Percentiles rank a stretch among this genome's conserved stretches.
These are phyloP conservation scores for Pteronura brasiliensis DNA, from an alignment of 2,113 vertebrate species.

Conservation along the genomic window DNA sequence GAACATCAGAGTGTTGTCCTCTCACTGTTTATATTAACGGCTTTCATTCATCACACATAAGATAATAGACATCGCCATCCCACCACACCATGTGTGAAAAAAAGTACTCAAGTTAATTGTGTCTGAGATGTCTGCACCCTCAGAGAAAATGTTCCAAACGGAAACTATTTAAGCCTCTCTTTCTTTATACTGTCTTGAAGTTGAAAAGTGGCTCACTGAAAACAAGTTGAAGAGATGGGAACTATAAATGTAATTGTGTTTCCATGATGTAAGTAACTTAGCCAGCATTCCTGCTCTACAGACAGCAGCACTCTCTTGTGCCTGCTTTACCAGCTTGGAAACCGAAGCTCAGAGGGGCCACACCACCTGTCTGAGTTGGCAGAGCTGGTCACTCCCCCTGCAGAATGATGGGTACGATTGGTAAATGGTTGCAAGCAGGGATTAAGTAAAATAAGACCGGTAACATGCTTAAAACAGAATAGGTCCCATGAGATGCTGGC, in stretches of 20 bases:
- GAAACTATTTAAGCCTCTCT: neutral
- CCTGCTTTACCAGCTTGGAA: neutral
- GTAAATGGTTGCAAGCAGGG: no score
- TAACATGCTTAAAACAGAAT: neutral
- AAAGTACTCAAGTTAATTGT: neutral
- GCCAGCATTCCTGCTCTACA: accelerated
- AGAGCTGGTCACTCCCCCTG: neutral
- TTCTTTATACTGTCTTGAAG: neutral
- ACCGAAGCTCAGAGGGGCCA: neutral
- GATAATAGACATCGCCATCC: neutral
- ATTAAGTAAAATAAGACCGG: neutral
- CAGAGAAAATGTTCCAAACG: neutral
- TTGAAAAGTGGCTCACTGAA: neutral
- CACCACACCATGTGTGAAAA: neutral
- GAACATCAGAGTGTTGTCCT: conserved; percentile 63
- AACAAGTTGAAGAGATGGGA: neutral
- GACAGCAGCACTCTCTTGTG: neutral
- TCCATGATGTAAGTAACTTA: accelerated
- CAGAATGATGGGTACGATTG: neutral
- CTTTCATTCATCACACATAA: conserved; percentile 43
- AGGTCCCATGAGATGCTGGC: accelerated
- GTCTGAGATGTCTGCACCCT: conserved; percentile 18
- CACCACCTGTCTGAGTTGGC: no score
- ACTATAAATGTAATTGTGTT: neutral
- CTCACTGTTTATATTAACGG: conserved; percentile 69